phyloP scores from a whole-genome alignment of 2,888 invertebrate species.

The Dasysyrphus albostriatus region DNA sequence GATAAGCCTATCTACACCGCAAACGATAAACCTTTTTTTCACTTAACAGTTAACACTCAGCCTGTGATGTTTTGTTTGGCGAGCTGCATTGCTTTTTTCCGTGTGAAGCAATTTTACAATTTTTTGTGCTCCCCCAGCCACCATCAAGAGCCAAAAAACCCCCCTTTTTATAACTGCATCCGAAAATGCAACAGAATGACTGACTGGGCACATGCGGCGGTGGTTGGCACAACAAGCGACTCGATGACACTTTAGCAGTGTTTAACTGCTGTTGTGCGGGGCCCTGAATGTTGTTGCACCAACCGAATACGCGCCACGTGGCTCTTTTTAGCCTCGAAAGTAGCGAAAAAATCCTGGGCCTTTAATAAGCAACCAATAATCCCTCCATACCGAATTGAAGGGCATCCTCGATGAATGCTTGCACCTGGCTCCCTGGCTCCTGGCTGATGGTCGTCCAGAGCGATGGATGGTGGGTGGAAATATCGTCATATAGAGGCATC shows the following conservation, averaged over 20 bases:
- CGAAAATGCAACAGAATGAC: constrained; percentile 68
- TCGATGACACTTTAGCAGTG: constrained; percentile 73
- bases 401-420: constrained; percentile 57
- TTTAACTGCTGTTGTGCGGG: constrained; percentile 63
- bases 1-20: constrained; percentile 62
- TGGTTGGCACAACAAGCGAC: constrained; percentile 72
- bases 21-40: constrained; percentile 72
- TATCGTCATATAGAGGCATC: constrained; percentile 58
- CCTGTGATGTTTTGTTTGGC: constrained; percentile 61
- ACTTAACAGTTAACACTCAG: constrained; percentile 67
- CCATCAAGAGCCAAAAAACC: not conserved
- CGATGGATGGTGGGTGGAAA: constrained; percentile 33
- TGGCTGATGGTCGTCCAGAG: constrained; percentile 8
- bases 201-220: constrained; percentile 51
- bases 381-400: constrained; percentile 65
- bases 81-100: constrained; percentile 58
- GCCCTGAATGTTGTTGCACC: constrained; percentile 43
- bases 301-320: constrained; percentile 64
- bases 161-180: constrained; percentile 47
- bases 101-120: constrained; percentile 67
- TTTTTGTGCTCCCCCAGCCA: constrained; percentile 47
- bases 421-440: constrained; percentile 51
- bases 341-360: constrained; percentile 41
- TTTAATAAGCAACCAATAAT: constrained; percentile 73
- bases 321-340: constrained; percentile 14